Evolutionary conservation across 2,113 vertebrate species (phyloP).

Genomic region (Leptodactylus fuscus): DNA sequence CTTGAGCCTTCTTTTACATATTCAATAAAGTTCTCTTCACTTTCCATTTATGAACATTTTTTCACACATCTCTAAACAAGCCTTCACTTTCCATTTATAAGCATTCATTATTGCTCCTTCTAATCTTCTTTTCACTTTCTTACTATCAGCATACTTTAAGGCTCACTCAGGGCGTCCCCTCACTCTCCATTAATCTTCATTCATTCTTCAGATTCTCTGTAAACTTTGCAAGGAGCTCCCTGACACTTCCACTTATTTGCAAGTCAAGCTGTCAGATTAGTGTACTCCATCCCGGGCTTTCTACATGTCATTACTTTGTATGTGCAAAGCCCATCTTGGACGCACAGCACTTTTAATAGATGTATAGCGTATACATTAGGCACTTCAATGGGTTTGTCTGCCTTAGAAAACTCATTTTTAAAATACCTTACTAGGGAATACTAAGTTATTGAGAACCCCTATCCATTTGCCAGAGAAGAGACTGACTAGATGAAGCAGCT

Average conservation of each 20-base stretch:
- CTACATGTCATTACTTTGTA: not conserved
- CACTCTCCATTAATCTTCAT: conserved; percentile 20
- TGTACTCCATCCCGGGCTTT: not conserved
- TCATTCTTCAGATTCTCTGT: not conserved
- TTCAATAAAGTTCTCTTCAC: not conserved
- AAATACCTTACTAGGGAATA: not conserved
- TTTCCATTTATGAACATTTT: conserved; percentile 2
- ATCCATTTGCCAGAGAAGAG: not conserved
- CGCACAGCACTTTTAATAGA: not conserved
- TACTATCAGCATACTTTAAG: not conserved
- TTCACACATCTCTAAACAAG: conserved; percentile 11
- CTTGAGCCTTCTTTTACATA: conserved; percentile 2
- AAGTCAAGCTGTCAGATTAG: conserved; percentile 20
- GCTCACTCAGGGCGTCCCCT: not conserved
- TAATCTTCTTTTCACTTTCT: conserved; percentile 21
- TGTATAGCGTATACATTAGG: not conserved
- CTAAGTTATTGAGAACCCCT: not conserved
- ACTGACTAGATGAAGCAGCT: not conserved
- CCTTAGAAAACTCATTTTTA: not conserved
- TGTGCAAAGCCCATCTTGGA: not conserved
- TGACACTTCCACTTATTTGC: conserved; percentile 20
- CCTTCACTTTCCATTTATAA: conserved; percentile 12
- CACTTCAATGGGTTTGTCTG: not conserved
- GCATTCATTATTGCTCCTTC: not conserved
- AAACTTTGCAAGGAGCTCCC: conserved; percentile 18